Evolutionary conservation across 2,888 invertebrate genomes (phyloP).

Genomic region (Danaus chrysippus): DNA sequence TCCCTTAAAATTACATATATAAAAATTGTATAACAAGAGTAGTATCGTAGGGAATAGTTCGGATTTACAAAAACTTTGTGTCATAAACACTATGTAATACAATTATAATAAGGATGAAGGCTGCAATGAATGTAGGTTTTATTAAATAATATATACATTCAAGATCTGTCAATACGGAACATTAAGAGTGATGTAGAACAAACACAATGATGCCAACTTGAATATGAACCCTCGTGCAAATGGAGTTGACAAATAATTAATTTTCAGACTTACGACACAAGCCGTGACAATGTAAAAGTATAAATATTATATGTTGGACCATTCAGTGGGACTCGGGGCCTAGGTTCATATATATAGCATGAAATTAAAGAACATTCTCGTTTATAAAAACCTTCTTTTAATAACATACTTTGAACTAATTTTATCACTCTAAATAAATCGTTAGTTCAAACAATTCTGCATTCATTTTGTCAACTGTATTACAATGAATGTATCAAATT

Average conservation of each 20-base stretch:
- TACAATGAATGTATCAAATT: conserved; percentile 7
- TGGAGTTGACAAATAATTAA: background rate
- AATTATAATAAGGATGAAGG: too few relatives aligned
- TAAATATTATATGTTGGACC: background rate
- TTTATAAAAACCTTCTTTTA: background rate
- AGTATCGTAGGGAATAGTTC: too few relatives aligned
- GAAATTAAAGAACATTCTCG: background rate
- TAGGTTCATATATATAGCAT: background rate
- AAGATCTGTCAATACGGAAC: background rate
- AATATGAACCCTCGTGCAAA: background rate
- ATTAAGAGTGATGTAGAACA: background rate
- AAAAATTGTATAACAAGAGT: too few relatives aligned
- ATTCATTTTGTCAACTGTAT: background rate
- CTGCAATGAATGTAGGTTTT: background rate
- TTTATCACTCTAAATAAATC: too few relatives aligned
- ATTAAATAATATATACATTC: background rate
- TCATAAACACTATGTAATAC: too few relatives aligned
- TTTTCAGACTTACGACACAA: background rate
- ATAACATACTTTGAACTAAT: too few relatives aligned
- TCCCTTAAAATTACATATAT: too few relatives aligned
- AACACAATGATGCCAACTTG: background rate
- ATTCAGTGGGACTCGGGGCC: background rate
- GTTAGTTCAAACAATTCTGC: too few relatives aligned
- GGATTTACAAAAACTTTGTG: too few relatives aligned
- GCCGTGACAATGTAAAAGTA: background rate